Conservation (phyloP, 2,888 invertebrate species). For the Adineta ricciae region DNA sequence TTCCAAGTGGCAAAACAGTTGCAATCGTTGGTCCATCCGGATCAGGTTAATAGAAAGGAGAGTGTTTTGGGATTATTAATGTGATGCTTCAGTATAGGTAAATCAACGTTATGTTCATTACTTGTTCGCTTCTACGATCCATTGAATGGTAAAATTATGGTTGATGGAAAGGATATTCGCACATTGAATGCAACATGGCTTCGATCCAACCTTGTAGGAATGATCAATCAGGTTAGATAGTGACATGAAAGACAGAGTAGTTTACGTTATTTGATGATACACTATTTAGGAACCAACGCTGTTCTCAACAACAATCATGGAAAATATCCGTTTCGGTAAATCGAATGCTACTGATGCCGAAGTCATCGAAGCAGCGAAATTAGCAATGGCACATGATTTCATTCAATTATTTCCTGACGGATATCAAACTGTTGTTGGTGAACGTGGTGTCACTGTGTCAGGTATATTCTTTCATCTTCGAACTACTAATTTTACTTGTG, state of each 20-base stretch:
- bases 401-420: constrained; percentile 68
- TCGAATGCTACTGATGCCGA: constrained; percentile 55
- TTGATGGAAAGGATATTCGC: constrained; percentile 65
- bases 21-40: constrained; percentile 87
- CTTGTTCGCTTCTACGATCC: constrained; percentile 83
- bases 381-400: constrained; percentile 86
- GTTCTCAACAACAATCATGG: constrained; percentile 77
- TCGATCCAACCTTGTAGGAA: constrained; percentile 69
- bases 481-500: background rate
- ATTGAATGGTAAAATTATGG: constrained; percentile 60
- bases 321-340: constrained; percentile 81
- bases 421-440: constrained; percentile 71
- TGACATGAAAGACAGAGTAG: too few species aligned
- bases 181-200: constrained; percentile 72
- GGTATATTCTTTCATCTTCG: constrained; percentile 45
- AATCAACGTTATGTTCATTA: constrained; percentile 78
- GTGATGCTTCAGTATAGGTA: constrained; percentile 51
- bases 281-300: constrained; percentile 66
- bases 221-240: constrained; percentile 64
- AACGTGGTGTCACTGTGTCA: constrained; percentile 77
- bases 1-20: constrained; percentile 76
- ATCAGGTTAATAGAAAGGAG: constrained; percentile 58
- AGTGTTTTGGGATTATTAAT: background rate
- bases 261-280: too few species aligned
- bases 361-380: constrained; percentile 65